These are phyloP conservation scores for Ceyx melanurus DNA, from an alignment of 2,113 vertebrate species.

Conservation along the genomic window DNA sequence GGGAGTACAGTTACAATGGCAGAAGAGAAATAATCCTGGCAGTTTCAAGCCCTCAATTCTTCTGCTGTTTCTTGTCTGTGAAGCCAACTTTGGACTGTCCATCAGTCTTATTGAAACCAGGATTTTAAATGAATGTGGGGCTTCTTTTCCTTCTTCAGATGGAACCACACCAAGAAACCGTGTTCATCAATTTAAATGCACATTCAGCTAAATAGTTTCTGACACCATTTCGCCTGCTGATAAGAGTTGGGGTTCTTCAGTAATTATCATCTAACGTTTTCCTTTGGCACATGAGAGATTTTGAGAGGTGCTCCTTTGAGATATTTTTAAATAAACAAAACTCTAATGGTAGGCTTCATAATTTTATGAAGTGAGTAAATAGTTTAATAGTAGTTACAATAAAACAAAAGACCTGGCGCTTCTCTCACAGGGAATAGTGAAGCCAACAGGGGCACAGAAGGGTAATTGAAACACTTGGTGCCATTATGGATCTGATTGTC, in stretches of 20 bases:
- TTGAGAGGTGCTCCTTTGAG: not conserved
- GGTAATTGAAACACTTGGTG: not conserved
- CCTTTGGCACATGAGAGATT: not conserved
- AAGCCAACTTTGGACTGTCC: not conserved
- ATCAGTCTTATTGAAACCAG: not conserved
- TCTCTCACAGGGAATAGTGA: not conserved
- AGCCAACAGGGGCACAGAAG: not conserved
- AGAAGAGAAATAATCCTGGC: not conserved
- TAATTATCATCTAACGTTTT: not conserved
- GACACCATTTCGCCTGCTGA: not conserved
- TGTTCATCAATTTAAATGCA: not conserved
- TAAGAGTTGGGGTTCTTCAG: not conserved
- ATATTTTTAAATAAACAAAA: not conserved
- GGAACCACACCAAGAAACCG: not conserved
- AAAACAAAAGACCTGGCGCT: not conserved
- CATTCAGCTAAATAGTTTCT: not conserved
- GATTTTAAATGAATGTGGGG: not conserved
- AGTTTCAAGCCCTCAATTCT: not conserved
- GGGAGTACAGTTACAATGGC: not conserved
- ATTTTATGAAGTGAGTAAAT: not conserved
- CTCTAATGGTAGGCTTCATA: not conserved
- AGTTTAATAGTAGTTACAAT: not conserved
- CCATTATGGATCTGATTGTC: not conserved
- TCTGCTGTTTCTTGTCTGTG: not conserved
- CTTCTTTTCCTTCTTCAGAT: not conserved